These are phyloP conservation scores for Pristionchus japonicus DNA, from an alignment of 2,888 invertebrate genomes.

Conservation along the genomic window DNA sequence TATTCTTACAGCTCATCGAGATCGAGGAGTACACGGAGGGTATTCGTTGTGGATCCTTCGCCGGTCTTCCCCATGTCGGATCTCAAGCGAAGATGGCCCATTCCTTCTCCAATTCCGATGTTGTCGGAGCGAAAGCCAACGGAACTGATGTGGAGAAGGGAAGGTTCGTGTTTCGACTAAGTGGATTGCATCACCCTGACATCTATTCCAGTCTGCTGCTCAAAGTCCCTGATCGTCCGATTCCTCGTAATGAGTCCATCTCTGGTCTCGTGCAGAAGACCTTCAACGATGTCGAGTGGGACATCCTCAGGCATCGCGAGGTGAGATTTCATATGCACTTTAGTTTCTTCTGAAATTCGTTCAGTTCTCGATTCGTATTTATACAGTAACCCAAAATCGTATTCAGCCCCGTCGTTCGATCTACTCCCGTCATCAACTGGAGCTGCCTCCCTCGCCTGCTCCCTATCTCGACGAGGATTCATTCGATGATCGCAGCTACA, in stretches of 20 bases:
- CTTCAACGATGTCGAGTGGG: slow-evolving; percentile 35
- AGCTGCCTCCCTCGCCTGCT: slow-evolving; percentile 35
- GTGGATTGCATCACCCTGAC: not conserved
- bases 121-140: not conserved
- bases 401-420: slow-evolving; percentile 47
- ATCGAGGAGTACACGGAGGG: slow-evolving; percentile 48
- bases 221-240: slow-evolving; percentile 41
- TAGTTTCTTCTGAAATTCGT: not conserved
- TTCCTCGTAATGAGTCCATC: slow-evolving; percentile 46
- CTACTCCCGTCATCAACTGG: slow-evolving; percentile 43
- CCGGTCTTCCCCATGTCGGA: slow-evolving; percentile 45
- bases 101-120: slow-evolving; percentile 26
- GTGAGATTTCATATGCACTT: not conserved
- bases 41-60: slow-evolving; percentile 47
- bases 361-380: not conserved
- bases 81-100: slow-evolving; percentile 27
- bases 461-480: slow-evolving; percentile 29
- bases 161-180: not conserved
- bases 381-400: no score
- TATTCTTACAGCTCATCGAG: slow-evolving; percentile 38
- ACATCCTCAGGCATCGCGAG: not conserved
- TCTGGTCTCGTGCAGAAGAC: slow-evolving; percentile 45
- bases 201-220: not conserved
- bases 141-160: not conserved
- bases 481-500: slow-evolving; percentile 38